Percentiles rank a stretch among this genome's conserved stretches.
Conservation (phyloP, 1,140 invertebrate species). For the Steinernema feltiae region DNA sequence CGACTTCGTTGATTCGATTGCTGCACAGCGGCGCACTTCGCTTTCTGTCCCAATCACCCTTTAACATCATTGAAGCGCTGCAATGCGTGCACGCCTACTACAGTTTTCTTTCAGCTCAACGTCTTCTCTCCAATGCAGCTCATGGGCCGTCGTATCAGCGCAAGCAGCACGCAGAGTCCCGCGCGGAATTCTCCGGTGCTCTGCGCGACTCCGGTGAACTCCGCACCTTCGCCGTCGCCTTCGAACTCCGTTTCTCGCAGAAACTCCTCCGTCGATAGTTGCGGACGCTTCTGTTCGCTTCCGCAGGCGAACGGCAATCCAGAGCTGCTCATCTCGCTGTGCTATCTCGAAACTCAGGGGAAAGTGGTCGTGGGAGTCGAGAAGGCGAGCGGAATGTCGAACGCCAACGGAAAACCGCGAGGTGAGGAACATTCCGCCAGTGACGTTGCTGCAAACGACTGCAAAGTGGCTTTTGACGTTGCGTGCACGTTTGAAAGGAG, state of each 20-base stretch:
- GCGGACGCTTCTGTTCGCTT: constrained; percentile 12
- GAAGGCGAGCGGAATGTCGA: neutral
- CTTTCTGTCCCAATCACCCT: too few relatives aligned
- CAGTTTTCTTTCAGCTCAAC: neutral
- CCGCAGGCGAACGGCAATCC: constrained; percentile 6
- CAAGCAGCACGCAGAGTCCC: neutral
- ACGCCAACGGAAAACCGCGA: neutral
- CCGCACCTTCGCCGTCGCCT: neutral
- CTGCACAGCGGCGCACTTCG: too few relatives aligned
- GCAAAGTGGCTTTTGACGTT: neutral
- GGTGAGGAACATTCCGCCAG: neutral
- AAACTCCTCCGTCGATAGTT: neutral
- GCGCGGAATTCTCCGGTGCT: neutral
- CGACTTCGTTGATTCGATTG: neutral
- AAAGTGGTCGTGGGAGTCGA: constrained; percentile 14
- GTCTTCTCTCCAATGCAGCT: constrained; percentile 6
- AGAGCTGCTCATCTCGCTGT: constrained; percentile 16
- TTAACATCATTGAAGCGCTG: neutral
- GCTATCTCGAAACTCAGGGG: neutral
- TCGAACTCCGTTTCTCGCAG: neutral
- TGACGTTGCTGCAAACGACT: neutral
- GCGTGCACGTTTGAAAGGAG: neutral
- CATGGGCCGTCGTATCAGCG: neutral
- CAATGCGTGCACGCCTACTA: neutral
- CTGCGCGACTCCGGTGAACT: neutral